phyloP scores from a whole-genome alignment of 2,888 invertebrate species.

The Nesidiocoris tenuis region DNA sequence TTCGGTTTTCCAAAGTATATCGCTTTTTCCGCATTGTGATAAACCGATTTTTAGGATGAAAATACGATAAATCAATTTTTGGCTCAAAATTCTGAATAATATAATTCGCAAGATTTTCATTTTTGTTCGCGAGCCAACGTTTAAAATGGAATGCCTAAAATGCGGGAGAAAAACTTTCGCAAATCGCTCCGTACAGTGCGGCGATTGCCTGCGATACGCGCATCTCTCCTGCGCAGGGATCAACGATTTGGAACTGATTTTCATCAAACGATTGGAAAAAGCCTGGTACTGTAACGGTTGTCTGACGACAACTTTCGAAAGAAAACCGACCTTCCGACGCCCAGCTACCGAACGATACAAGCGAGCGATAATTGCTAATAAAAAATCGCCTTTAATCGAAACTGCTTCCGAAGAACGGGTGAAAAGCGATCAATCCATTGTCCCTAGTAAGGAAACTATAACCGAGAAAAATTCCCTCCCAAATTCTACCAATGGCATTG shows the following conservation, averaged over 20 bases:
- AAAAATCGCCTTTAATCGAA: conserved; percentile 14
- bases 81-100: too few relatives aligned
- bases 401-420: neutral
- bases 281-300: conserved; percentile 27
- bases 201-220: conserved; percentile 11
- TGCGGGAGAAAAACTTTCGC: conserved; percentile 3
- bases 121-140: too few relatives aligned
- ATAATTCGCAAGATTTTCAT: too few relatives aligned
- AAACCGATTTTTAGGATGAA: too few relatives aligned
- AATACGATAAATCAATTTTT: too few relatives aligned
- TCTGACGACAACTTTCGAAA: conserved; percentile 4
- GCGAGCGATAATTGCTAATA: conserved; percentile 26
- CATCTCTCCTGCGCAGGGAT: conserved; percentile 14
- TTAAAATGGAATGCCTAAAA: conserved; percentile 27
- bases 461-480: neutral
- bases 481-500: neutral
- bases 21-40: too few relatives aligned
- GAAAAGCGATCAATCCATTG: neutral
- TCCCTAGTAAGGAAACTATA: neutral
- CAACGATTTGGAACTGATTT: conserved; percentile 13
- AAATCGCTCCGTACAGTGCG: conserved; percentile 22
- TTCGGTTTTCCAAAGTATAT: too few relatives aligned
- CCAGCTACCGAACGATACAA: conserved; percentile 32
- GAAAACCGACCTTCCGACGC: conserved; percentile 20
- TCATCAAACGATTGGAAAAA: conserved; percentile 24